Evolutionary conservation across 2,888 invertebrate species (phyloP).

Genomic region (Watsonalla binaria): DNA sequence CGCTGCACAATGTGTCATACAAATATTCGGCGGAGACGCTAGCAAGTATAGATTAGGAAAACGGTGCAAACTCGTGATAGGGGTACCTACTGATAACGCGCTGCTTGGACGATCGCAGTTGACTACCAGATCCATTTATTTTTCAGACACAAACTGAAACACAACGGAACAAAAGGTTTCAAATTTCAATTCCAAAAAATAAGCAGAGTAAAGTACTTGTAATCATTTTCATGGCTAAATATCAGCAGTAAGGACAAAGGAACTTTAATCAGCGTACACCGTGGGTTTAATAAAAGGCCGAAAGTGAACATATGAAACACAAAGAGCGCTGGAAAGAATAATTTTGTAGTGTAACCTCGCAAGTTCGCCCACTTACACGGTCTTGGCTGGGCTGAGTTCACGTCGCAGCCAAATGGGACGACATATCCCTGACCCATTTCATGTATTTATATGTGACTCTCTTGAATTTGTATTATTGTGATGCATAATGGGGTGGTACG

Average conservation of each 20-base stretch:
- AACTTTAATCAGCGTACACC: conserved; percentile 33
- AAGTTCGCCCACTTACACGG: conserved; percentile 5
- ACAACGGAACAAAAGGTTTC: too few relatives aligned
- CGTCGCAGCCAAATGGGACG: conserved; percentile 47
- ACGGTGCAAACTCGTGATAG: too few relatives aligned
- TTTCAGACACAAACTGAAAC: too few relatives aligned
- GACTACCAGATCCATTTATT: too few relatives aligned
- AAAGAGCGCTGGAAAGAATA: conserved; percentile 30
- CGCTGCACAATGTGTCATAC: too few relatives aligned
- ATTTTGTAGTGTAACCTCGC: conserved; percentile 16
- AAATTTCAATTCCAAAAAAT: too few relatives aligned
- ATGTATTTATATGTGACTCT: conserved; percentile 27
- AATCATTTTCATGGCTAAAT: conserved; percentile 10
- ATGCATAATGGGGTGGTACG: not conserved
- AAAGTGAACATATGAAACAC: conserved; percentile 21
- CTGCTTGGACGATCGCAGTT: too few relatives aligned
- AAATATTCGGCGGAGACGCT: too few relatives aligned
- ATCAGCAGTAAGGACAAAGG: conserved; percentile 19
- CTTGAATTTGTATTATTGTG: conserved; percentile 22
- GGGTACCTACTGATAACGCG: too few relatives aligned
- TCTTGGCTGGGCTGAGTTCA: conserved; percentile 45
- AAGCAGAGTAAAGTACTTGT: not conserved
- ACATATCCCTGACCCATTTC: conserved; percentile 50
- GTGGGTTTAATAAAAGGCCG: conserved; percentile 21
- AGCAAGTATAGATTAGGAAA: too few relatives aligned